Evolutionary conservation across 2,113 vertebrate species (phyloP).

Genomic region (Pterocles orientalis): DNA sequence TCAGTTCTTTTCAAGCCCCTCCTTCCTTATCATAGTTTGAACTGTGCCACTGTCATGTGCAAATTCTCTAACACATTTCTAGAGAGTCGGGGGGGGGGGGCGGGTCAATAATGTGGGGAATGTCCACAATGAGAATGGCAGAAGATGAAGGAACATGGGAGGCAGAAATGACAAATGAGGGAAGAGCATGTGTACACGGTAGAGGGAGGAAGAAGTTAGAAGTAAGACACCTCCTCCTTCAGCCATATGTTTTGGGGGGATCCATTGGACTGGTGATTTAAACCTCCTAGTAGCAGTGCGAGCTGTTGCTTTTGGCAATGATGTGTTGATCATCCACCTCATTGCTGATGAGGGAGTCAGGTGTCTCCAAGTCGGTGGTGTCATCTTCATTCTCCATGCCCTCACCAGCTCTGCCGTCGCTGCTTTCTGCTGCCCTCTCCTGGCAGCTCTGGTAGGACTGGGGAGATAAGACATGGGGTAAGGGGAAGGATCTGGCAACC

Average conservation of each 20-base stretch:
- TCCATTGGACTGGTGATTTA: neutral
- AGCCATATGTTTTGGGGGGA: neutral
- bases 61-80: neutral
- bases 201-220: neutral
- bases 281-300: slow-evolving; percentile 81
- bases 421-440: slow-evolving; percentile 29
- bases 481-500: neutral
- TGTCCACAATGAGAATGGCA: slow-evolving; percentile 50
- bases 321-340: slow-evolving; percentile 81
- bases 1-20: neutral
- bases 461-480: neutral
- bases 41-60: neutral
- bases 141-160: neutral
- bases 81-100: slow-evolving; percentile 23
- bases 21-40: neutral
- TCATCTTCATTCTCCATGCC: slow-evolving; percentile 79
- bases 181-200: neutral
- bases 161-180: neutral
- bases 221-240: slow-evolving; percentile 36
- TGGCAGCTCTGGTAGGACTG: slow-evolving; percentile 80
- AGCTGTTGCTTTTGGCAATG: slow-evolving; percentile 82
- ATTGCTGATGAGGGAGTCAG: slow-evolving; percentile 78
- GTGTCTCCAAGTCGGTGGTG: slow-evolving; percentile 85
- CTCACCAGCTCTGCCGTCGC: slow-evolving; percentile 61
- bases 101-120: neutral